phyloP scores from a whole-genome alignment of 2,888 invertebrate genomes.

The Nomada ferruginata region DNA sequence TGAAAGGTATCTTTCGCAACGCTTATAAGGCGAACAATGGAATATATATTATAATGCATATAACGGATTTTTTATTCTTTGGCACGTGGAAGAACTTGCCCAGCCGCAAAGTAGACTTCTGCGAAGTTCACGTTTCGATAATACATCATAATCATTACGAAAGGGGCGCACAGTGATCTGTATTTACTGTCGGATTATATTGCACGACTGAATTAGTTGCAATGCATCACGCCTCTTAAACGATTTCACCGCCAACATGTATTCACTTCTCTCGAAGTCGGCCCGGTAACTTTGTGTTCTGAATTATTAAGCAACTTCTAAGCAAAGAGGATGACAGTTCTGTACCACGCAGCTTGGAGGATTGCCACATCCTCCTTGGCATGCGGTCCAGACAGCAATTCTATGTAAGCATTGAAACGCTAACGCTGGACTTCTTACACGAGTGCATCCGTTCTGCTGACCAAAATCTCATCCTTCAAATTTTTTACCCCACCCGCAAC shows the following conservation, averaged over 20 bases:
- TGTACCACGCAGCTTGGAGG: constrained; percentile 52
- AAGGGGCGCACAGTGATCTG: constrained; percentile 31
- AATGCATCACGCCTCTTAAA: constrained; percentile 51
- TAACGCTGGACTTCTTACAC: constrained; percentile 35
- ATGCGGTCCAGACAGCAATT: constrained; percentile 42
- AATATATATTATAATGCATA: too few relatives aligned
- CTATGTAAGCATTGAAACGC: constrained; percentile 30
- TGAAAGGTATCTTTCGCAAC: too few relatives aligned
- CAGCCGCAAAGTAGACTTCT: neutral
- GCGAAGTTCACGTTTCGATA: neutral
- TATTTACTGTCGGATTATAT: constrained; percentile 47
- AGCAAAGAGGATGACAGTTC: constrained; percentile 57
- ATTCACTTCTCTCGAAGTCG: constrained; percentile 27
- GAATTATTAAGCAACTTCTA: constrained; percentile 60
- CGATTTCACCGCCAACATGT: constrained; percentile 48
- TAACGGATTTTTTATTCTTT: neutral
- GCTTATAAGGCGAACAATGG: too few relatives aligned
- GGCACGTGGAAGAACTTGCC: neutral
- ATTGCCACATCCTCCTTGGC: constrained; percentile 61
- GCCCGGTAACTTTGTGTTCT: constrained; percentile 33
- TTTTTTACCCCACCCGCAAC: neutral
- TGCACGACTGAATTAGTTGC: constrained; percentile 48
- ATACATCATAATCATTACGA: constrained; percentile 45
- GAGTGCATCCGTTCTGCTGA: constrained; percentile 39
- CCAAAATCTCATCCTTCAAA: constrained; percentile 30